Evolutionary conservation across 2,888 invertebrate species (phyloP).

Genomic region (Parnassius orleans): DNA sequence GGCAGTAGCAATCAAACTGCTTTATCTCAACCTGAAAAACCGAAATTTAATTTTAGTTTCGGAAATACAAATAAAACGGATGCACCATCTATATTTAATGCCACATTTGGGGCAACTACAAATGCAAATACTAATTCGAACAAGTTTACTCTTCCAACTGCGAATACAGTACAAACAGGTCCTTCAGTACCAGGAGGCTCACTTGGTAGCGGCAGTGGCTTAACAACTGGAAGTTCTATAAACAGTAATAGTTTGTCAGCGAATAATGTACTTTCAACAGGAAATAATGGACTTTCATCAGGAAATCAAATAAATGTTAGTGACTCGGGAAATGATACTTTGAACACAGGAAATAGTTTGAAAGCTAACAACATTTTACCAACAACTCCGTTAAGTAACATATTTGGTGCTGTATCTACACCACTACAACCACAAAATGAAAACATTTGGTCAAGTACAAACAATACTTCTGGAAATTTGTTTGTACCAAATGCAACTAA

Average conservation of each 20-base stretch:
- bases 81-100: constrained; percentile 36
- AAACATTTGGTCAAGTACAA: constrained; percentile 50
- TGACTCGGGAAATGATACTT: constrained; percentile 37
- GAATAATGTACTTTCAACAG: not conserved
- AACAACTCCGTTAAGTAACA: constrained; percentile 28
- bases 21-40: constrained; percentile 43
- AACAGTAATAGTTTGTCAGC: constrained; percentile 26
- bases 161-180: constrained; percentile 21
- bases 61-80: constrained; percentile 42
- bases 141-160: constrained; percentile 32
- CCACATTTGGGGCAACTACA: constrained; percentile 37
- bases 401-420: constrained; percentile 42
- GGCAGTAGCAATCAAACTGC: constrained; percentile 38
- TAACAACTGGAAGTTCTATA: constrained; percentile 28
- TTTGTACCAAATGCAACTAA: constrained; percentile 45
- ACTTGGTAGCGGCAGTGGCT: constrained; percentile 21
- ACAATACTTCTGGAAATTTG: constrained; percentile 38
- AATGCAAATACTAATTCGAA: constrained; percentile 24
- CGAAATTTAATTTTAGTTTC: constrained; percentile 58
- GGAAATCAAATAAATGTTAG: constrained; percentile 34
- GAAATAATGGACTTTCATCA: constrained; percentile 31
- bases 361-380: constrained; percentile 30
- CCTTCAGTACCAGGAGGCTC: constrained; percentile 22
- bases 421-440: constrained; percentile 42
- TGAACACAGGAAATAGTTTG: constrained; percentile 35